A percentile compares a stretch with the other conserved stretches of the same genome.
Evolutionary conservation across 2,797 vertebrate species (phyloP).

Genomic region (Australoheros facetus): DNA sequence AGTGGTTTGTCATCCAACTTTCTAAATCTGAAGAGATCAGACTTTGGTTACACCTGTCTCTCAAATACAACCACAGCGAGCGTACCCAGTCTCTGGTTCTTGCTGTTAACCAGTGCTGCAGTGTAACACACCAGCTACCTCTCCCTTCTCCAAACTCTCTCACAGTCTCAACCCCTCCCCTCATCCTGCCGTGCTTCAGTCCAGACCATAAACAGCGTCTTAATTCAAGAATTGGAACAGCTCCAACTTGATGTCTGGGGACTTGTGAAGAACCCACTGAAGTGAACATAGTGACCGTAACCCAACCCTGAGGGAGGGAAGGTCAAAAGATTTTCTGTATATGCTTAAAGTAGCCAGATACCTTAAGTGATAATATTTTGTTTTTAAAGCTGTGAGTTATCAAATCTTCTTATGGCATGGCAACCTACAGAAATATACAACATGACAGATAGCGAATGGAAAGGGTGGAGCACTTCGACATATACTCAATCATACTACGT

Average conservation of each 20-base stretch:
- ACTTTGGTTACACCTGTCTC: neutral
- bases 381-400: conserved; percentile 19
- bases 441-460: neutral
- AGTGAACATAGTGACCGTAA: conserved; percentile 48
- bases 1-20: neutral
- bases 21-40: neutral
- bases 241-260: conserved; percentile 55
- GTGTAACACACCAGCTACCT: neutral
- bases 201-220: conserved; percentile 63
- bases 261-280: conserved; percentile 43
- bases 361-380: conserved; percentile 29
- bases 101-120: conserved; percentile 13
- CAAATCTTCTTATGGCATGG: conserved; percentile 22
- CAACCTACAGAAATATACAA: conserved; percentile 12
- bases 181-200: conserved; percentile 21
- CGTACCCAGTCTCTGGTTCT: neutral
- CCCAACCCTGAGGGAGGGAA: conserved; percentile 32
- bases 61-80: neutral
- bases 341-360: conserved; percentile 49
- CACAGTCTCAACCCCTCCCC: conserved; percentile 1
- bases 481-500: neutral
- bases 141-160: neutral
- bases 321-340: conserved; percentile 53
- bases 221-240: conserved; percentile 62
- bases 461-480: neutral